Percentiles rank a stretch among this genome's conserved stretches.
These are phyloP conservation scores for Branchipolynoe longqiensis DNA, from an alignment of 2,888 invertebrate species.

Conservation along the genomic window DNA sequence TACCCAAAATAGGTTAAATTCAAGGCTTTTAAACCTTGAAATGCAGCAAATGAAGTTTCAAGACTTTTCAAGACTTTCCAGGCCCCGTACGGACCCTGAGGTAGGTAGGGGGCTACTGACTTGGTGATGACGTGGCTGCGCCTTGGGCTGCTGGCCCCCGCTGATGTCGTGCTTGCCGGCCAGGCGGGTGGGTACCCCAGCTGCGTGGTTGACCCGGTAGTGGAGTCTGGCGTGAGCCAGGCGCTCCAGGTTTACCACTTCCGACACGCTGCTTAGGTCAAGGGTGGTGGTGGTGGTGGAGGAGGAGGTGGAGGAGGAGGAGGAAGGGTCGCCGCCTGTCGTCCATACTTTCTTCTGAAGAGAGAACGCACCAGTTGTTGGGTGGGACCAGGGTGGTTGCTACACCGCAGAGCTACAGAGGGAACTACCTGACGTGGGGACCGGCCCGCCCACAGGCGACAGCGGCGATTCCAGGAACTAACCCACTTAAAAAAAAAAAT, in stretches of 20 bases:
- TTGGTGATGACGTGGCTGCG: constrained; percentile 38
- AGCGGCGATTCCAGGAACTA: no score
- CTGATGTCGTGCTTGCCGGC: background rate
- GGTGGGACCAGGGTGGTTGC: no score
- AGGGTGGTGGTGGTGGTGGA: constrained; percentile 46
- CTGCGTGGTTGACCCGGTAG: background rate
- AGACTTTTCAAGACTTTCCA: no score
- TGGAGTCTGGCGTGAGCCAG: background rate
- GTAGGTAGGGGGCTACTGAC: constrained; percentile 49
- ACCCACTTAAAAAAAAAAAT: no score
- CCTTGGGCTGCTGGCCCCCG: background rate
- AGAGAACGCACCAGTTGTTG: background rate
- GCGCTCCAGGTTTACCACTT: background rate
- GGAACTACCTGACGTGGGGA: no score
- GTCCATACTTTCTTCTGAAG: constrained; percentile 48
- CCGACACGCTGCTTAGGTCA: constrained; percentile 39
- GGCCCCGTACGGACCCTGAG: no score
- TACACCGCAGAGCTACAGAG: no score
- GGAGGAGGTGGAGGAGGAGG: constrained; percentile 24
- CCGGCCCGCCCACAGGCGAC: no score
- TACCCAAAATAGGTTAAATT: no score
- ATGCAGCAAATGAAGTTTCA: no score
- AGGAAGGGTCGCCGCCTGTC: background rate
- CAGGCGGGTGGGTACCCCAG: background rate
- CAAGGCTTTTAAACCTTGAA: no score